Conservation (phyloP, 2,888 invertebrate species). For the Agonopterix heracliana region DNA sequence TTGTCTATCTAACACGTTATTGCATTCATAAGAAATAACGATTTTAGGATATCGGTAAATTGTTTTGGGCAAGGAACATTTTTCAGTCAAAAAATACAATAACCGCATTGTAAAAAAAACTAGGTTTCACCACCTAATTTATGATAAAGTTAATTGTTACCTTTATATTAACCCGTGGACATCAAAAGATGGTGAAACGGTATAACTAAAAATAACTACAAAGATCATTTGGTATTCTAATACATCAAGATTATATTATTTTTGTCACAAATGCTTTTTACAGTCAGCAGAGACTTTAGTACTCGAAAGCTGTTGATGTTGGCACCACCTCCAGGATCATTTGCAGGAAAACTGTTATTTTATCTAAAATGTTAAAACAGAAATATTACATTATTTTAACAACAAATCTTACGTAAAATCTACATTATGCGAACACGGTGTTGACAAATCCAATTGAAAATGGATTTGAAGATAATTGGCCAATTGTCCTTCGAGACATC, state of each 20-base stretch:
- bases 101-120: neutral
- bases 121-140: neutral
- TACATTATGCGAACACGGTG: too few relatives aligned
- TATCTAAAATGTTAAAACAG: slow-evolving; percentile 77
- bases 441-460: too few relatives aligned
- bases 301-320: slow-evolving; percentile 85
- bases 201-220: neutral
- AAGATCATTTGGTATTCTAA: neutral
- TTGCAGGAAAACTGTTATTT: slow-evolving; percentile 92
- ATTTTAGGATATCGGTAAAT: slow-evolving; percentile 19
- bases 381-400: neutral
- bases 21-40: neutral
- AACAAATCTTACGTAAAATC: slow-evolving; percentile 60
- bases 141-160: too few relatives aligned
- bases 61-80: slow-evolving; percentile 31
- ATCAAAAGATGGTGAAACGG: neutral
- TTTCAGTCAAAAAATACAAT: slow-evolving; percentile 32
- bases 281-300: slow-evolving; percentile 66
- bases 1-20: too few relatives aligned
- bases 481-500: too few relatives aligned
- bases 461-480: too few relatives aligned
- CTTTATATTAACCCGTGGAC: too few relatives aligned
- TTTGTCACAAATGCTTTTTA: slow-evolving; percentile 42
- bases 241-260: neutral
- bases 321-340: slow-evolving; percentile 93